Base-by-base conservation (phyloP, 2,888 invertebrate genomes). In the Aphidoletes aphidimyza region DNA sequence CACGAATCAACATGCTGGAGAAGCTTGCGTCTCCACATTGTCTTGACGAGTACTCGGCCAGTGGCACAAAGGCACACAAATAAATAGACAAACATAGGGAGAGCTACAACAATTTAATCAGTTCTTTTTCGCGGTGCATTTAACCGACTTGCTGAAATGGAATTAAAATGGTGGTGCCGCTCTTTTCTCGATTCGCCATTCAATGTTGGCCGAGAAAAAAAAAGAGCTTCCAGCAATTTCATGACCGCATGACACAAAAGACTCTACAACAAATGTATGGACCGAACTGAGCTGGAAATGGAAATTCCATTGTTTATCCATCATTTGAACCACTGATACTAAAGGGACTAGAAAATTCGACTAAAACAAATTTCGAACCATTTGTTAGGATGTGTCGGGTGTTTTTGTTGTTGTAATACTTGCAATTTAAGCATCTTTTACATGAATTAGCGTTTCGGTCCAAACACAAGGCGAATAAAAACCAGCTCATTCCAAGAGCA, bases 41-140 rank as follows among this genome's bases (percentile, higher is more conserved):
- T 17, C 39, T 39, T 39, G 5, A 39, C 5, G 11, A 39, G 42
- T 9, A 42, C 14, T 14, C 42, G 42, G 42, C 8, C 42, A 42
- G 14, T 42, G 42, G 42, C 42, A 42, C 42, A 14, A 42, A 42
- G 6, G 14, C 8, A n/a, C n/a, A n/a, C n/a, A n/a, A n/a, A n/a
- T n/a, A n/a, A n/a, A n/a, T n/a, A n/a, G n/a, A n/a, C n/a, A n/a
- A n/a, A n/a, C n/a, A n/a, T n/a, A n/a, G n/a, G n/a, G n/a, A n/a
- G n/a, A n/a, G n/a, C n/a, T n/a, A n/a, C 3, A 54, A 26, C 54
- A 54, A 54, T 30, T 14, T 69, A 69, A 69, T 69, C 69, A 17
- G n/a, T 22, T 22, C 54, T 5, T 69, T 69, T 69, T 69, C 69
- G 69, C 14, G 30, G 69, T 69, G 69, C 69, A 69, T 69, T 69